phyloP scores from a whole-genome alignment of 2,888 invertebrate species.

The Trichopoda pennipes region DNA sequence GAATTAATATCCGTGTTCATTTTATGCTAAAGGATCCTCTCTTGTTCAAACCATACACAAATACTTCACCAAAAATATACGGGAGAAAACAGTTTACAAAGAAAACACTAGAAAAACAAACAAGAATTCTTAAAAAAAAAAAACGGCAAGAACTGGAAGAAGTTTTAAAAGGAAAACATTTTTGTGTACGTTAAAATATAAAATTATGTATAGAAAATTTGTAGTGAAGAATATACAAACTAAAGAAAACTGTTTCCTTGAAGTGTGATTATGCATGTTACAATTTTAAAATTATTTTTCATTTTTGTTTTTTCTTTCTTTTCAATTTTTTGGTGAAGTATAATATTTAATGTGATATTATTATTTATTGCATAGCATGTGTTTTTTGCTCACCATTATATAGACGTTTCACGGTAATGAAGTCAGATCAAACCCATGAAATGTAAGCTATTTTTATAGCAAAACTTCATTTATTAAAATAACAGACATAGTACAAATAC shows the following conservation, averaged over 20 bases:
- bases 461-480: no score
- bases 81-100: neutral
- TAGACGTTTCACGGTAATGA: no score
- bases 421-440: no score
- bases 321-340: neutral
- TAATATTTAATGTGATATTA: neutral
- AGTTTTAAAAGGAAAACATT: neutral
- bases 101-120: neutral
- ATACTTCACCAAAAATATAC: neutral
- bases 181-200: neutral
- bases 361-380: neutral
- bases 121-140: neutral
- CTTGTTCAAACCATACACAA: slow-evolving; percentile 14
- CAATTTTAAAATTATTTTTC: neutral
- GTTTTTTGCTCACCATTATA: no score
- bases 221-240: slow-evolving; percentile 29
- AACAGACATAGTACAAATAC: no score
- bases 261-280: slow-evolving; percentile 21
- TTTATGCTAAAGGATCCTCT: slow-evolving; percentile 55
- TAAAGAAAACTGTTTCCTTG: slow-evolving; percentile 30
- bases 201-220: neutral
- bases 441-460: no score
- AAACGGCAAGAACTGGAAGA: neutral
- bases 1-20: slow-evolving; percentile 68
- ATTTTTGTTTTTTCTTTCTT: no score